Evolutionary conservation across 2,113 vertebrate species (phyloP), one percentile per base, ranked within the genome.

Genomic region (Brachyhypopomus occidentalis): DNA sequence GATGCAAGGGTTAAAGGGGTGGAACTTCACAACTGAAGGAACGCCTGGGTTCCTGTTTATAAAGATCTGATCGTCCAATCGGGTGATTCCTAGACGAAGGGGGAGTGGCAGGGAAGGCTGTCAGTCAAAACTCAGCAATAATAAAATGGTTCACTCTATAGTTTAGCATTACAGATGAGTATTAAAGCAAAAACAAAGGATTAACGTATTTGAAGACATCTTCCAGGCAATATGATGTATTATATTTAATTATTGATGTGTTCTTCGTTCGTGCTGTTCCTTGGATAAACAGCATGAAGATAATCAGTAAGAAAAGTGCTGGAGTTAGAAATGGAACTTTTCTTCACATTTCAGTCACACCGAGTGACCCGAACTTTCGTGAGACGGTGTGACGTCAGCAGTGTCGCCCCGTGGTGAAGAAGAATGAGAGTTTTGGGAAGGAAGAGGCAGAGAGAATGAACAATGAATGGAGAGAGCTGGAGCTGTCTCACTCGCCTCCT

Each of bases 21-120:
- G 98, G 86, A 99, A 99, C 86, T 97, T 98, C 80, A 99, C 96
- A 82, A 99, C 97, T 0, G 97, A 98, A 17, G 97, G 97, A 1
- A 98, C 96, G 0, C 98, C 98, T 0, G 98, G 98, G 91, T 99
- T 99, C 75, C 97, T 93, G 92, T 99, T 98, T 89, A 99, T 97
- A 91, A 99, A 99, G 88, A 99, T 98, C 94, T 99, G 98, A 91
- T 99, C 98, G 1, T 99, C 97, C 84, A 99, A 91, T 23, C 95
- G 90, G 41, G 96, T 94, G 36, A 99, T 93, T 23, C 98, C 97
- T 99, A 90, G 17, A 84, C 12, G 74, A 11, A 30, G 27, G 48
- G 25, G 23, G 25, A 16, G 27, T 1, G 11, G 11, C 25, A 45
- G 30, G 22, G 27, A n/a, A 70, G 30, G 30, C 30, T 60, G 41